Base-by-base conservation (phyloP, 2,113 vertebrate genomes). In the Neolamprologus toae region DNA sequence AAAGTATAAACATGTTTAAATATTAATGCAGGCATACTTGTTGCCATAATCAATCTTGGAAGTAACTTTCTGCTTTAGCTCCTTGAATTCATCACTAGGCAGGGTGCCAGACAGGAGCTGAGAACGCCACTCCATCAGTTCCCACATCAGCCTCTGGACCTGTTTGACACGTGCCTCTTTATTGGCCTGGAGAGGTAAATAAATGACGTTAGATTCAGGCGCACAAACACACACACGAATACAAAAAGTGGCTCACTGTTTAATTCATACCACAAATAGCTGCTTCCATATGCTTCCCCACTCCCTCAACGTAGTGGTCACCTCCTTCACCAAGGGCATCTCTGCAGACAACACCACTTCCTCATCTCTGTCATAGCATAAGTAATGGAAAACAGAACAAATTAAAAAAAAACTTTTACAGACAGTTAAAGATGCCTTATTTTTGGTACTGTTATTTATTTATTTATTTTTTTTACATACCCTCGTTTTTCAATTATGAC, bases 231-330 rank as follows among this genome's bases (percentile, higher is more conserved):
- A 82, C 17, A 81, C 37, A 63, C 11, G 31, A 49, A 0, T 31
- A 19, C 47, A 6, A 40, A n/a, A 59, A 4, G 9, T 51, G 10
- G 2, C 76, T 82, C 11, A 35, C 12, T 59, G 8, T 16, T 85
- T 83, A 19, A 14, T 80, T 90, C 95, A 92, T 96, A 99, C 99
- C 98, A 98, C 97, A 85, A 97, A 99, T n/a, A 99, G 96, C 88
- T 99, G 98, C 85, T 98, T 99, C 98, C 98, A 99, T 92, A 99
- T 99, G 95, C 94, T 98, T 14, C 98, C 98, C 99, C 99, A 99
- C 91, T 99, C 99, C 90, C 98, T 97, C 42, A 99, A 94, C 1
- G 98, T 99, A 3, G 97, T 97, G 81, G 99, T 98, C 89, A 99
- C 98, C 96, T 99, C 98, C 92, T 99, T 98, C 42, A 98, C 99